Evolutionary conservation across 2,113 vertebrate species (phyloP), one percentile per base, ranked within the genome.

Genomic region (Cisticola juncidis): DNA sequence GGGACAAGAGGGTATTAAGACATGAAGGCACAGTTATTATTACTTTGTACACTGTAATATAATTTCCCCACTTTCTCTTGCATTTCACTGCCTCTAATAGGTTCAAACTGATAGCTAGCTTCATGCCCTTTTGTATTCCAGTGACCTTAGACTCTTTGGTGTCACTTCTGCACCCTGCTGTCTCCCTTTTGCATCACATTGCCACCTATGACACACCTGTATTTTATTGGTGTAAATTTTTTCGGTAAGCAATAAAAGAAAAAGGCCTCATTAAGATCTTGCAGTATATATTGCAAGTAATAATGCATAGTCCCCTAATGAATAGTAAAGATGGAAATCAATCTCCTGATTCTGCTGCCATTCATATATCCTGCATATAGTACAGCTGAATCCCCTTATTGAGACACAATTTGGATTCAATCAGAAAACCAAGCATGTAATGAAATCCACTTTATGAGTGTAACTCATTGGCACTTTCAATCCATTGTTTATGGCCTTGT

Each of bases 1-100:
- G 98, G 98, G 98, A 98, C 98, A 97, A 97, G 97, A 98, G 98
- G 97, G 98, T 98, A 98, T 98, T 98, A 98, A 98, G 98, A 97
- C 98, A 93, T 97, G 97, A 97, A 98, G 98, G 96, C 96, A 76
- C 65, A 33, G 93, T 98, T 98, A 97, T 97, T 97, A 98, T 98
- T 98, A 97, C 97, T 98, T 98, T 96, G 94, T 89, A 96, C 96
- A 94, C 94, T 88, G 33, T 97, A 97, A 97, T 97, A 96, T 96
- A 94, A 97, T 95, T 97, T 94, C 85, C 47, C 33, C 66, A 92
- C 82, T 97, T 97, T 96, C 90, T 91, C 92, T 86, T 90, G 83
- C 91, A 94, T 96, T 95, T 95, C 87, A 79, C 53, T 68, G 57
- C 65, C 65, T 95, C 42, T 94, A 80, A 92, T 95, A 88, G 36